phyloP scores from a whole-genome alignment of 2,888 invertebrate species.

The Drosophila barbarae region DNA sequence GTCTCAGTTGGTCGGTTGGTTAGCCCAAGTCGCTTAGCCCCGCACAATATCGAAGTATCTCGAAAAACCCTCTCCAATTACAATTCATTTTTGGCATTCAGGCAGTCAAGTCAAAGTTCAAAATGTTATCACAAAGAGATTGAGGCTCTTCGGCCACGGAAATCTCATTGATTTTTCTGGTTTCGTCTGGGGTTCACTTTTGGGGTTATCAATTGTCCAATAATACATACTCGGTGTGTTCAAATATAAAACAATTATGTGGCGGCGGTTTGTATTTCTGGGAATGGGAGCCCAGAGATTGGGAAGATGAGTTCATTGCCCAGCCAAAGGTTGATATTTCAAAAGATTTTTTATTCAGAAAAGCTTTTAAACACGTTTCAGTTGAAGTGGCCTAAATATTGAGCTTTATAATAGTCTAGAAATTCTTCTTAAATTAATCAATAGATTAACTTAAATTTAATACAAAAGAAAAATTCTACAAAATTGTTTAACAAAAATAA shows the following conservation, averaged over 20 bases:
- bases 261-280: slow-evolving; percentile 1
- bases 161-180: slow-evolving; percentile 16
- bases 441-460: neutral
- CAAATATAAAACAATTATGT: slow-evolving; percentile 24
- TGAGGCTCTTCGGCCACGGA: slow-evolving; percentile 8
- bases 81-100: slow-evolving; percentile 25
- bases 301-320: slow-evolving; percentile 10
- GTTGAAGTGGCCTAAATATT: no score
- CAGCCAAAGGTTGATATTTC: slow-evolving; percentile 12
- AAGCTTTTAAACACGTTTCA: neutral
- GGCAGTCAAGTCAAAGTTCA: slow-evolving; percentile 34
- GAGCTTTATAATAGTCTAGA: no score
- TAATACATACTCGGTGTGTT: slow-evolving; percentile 11
- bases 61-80: slow-evolving; percentile 18
- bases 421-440: neutral
- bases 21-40: neutral
- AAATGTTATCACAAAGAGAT: slow-evolving; percentile 36
- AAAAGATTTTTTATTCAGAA: neutral
- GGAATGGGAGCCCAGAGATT: slow-evolving; percentile 1
- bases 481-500: neutral
- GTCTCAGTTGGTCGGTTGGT: neutral
- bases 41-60: slow-evolving; percentile 1
- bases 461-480: neutral
- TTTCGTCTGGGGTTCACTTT: slow-evolving; percentile 15
- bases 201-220: slow-evolving; percentile 42